These are phyloP conservation scores for Antennarius maculatus DNA, from an alignment of 2,797 vertebrate species.

Conservation along the genomic window DNA sequence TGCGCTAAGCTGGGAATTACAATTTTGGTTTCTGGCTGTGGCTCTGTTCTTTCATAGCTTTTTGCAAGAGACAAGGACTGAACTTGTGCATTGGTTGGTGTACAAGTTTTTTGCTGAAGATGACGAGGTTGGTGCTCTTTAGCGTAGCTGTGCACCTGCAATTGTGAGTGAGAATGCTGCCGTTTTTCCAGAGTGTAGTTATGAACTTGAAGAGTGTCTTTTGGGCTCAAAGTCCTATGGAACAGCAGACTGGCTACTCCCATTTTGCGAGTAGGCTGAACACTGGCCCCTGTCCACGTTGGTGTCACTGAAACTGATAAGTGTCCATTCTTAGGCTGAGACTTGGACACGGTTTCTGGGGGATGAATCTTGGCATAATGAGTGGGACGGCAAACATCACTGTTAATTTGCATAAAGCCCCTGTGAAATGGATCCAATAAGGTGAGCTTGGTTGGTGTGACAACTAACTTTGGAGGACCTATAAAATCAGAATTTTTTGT, in stretches of 20 bases:
- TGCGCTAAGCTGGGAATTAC: slow-evolving; percentile 17
- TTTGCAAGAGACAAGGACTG: slow-evolving; percentile 22
- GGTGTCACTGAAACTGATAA: slow-evolving; percentile 60
- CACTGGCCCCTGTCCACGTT: slow-evolving; percentile 36
- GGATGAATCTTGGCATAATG: slow-evolving; percentile 74
- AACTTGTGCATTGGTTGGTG: slow-evolving; percentile 16
- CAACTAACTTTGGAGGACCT: slow-evolving; percentile 79
- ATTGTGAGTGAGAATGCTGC: slow-evolving; percentile 62
- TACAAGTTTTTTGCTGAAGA: slow-evolving; percentile 52
- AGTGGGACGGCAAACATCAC: slow-evolving; percentile 43
- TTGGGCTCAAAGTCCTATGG: slow-evolving; percentile 83
- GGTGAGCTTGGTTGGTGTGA: slow-evolving; percentile 77
- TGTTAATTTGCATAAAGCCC: slow-evolving; percentile 44
- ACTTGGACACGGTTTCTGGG: slow-evolving; percentile 61
- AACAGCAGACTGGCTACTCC: slow-evolving; percentile 86
- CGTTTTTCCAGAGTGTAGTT: slow-evolving; percentile 84
- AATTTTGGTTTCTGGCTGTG: slow-evolving; percentile 22
- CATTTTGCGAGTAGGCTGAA: slow-evolving; percentile 77
- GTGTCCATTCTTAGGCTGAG: slow-evolving; percentile 68
- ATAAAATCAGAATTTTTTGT: background rate
- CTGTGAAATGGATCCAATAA: slow-evolving; percentile 75
- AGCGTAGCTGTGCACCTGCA: slow-evolving; percentile 85
- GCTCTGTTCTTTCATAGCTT: slow-evolving; percentile 20
- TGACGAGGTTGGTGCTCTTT: slow-evolving; percentile 70
- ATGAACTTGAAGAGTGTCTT: slow-evolving; percentile 86